Conservation (phyloP, 2,888 invertebrate species). For the Phasia obesa region DNA sequence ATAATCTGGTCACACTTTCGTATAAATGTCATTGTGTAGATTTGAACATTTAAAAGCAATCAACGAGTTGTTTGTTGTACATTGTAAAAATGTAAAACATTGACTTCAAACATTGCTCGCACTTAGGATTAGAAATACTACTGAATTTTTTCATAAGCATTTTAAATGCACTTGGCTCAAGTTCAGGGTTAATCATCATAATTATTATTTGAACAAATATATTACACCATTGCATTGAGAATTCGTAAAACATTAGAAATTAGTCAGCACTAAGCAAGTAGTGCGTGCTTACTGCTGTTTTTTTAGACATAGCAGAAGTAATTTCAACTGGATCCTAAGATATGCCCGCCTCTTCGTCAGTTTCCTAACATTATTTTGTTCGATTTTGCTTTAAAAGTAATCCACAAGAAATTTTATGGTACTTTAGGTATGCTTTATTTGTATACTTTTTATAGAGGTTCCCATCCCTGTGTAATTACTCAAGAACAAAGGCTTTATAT, state of each 20-base stretch:
- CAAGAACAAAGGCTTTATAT: too few species aligned
- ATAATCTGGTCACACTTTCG: conserved; percentile 16
- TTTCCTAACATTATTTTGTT: too few species aligned
- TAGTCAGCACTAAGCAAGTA: too few species aligned
- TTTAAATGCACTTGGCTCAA: conserved; percentile 57
- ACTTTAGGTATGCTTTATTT: too few species aligned
- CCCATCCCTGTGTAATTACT: too few species aligned
- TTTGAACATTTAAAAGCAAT: conserved; percentile 32
- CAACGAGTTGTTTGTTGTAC: conserved; percentile 40
- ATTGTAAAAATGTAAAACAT: conserved; percentile 47
- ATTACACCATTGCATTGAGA: conserved; percentile 37
- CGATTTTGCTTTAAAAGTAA: too few species aligned
- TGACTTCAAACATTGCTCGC: conserved; percentile 54
- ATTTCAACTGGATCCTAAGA: too few species aligned
- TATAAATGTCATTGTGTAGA: conserved; percentile 34
- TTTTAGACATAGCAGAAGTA: too few species aligned
- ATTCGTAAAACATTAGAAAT: neutral
- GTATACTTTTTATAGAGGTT: too few species aligned
- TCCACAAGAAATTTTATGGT: too few species aligned
- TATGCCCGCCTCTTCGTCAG: too few species aligned
- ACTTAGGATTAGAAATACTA: conserved; percentile 20
- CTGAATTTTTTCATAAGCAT: conserved; percentile 36
- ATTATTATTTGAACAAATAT: conserved; percentile 47
- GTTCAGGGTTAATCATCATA: conserved; percentile 61
- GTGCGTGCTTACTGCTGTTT: too few species aligned